A percentile compares a stretch with the other conserved stretches of the same genome.
Evolutionary conservation across 2,888 invertebrate species (phyloP).

Genomic region (Sphaerophoria taeniata): DNA sequence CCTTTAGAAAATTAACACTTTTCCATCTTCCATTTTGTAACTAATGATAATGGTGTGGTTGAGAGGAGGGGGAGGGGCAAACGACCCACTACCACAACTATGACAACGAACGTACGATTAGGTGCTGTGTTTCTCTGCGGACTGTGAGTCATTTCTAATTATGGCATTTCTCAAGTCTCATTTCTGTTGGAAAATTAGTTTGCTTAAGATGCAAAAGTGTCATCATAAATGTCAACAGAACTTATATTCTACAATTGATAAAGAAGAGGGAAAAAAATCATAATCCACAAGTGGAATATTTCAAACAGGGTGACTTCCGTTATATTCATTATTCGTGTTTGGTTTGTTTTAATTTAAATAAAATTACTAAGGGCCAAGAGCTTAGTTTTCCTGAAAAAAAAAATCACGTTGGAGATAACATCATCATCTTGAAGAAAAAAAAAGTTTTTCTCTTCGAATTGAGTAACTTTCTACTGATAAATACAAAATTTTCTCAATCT

Average conservation of each 20-base stretch:
- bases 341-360: not conserved
- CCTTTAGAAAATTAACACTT: constrained; percentile 61
- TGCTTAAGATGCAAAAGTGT: constrained; percentile 62
- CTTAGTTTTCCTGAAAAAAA: not conserved
- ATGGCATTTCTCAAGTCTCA: constrained; percentile 56
- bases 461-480: no score
- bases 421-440: no score
- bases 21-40: constrained; percentile 50
- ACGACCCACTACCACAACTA: not conserved
- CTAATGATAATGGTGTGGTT: constrained; percentile 8
- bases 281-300: constrained; percentile 12
- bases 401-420: not conserved
- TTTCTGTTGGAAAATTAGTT: constrained; percentile 63
- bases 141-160: constrained; percentile 63
- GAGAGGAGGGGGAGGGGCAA: not conserved
- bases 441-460: no score
- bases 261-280: constrained; percentile 23
- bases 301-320: not conserved
- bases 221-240: constrained; percentile 61
- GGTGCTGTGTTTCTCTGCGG: constrained; percentile 46
- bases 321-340: not conserved
- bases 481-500: no score
- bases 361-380: not conserved
- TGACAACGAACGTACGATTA: not conserved
- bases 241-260: constrained; percentile 38